Evolutionary conservation across 2,113 vertebrate genomes (phyloP), one percentile per base, ranked within the genome.

Genomic region (Bubo blakistoni): DNA sequence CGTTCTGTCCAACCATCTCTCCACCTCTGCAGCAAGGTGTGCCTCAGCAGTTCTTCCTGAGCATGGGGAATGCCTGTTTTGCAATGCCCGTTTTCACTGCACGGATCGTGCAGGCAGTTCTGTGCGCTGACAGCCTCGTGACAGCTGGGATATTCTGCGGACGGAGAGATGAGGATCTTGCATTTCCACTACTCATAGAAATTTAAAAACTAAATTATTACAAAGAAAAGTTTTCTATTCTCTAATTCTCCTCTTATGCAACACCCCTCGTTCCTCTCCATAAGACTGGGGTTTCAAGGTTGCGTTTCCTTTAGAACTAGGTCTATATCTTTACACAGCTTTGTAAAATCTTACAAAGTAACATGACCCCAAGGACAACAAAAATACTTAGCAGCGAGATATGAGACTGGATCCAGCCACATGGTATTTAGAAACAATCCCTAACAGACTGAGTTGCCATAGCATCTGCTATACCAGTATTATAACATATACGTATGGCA

Each of bases 31-130:
- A 44, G 17, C 21, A 74, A 63, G 36, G 4, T 32, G 57, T 55
- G 61, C 46, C 62, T 7, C 66, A 2, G 6, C 30, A 55, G 49
- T 9, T 40, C 58, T 13, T 8, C 61, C 57, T 12, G 13, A 34
- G 19, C 49, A 7, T 1, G 2, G 21, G 32, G 40, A 42, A 40
- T 2, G 2, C 32, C 47, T 34, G n/a, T 7, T 44, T 36, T 10
- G 16, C 63, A 52, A 25, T 8, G 15, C 32, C 27, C 1, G 1
- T 25, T 61, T 49, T 67, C 62, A 58, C 40, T 6, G 25, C 1
- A 1, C 8, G 0, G 3, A 7, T 25, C 49, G 9, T 1, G 24
- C 36, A 3, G 46, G 62, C 34, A 26, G 57, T 3, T 38, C 85
- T 44, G 51, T 13, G 46, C 46, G 2, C 38, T 3, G 26, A 2